These are phyloP conservation scores for Delia radicum DNA, from an alignment of 1,140 invertebrate species.

Conservation along the genomic window DNA sequence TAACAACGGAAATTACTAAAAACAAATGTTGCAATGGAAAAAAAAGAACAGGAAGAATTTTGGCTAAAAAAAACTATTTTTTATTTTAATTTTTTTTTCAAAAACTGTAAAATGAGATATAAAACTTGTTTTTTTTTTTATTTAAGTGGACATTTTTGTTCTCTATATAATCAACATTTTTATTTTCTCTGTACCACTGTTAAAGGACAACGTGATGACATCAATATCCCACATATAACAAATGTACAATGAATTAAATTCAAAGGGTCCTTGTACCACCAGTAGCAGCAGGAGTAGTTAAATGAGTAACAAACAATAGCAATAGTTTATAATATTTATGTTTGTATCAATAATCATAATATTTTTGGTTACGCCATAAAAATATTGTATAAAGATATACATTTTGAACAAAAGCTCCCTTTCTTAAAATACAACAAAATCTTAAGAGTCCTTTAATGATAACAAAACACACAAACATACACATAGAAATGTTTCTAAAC, in stretches of 20 bases:
- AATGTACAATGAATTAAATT: neutral
- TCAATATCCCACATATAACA: no score
- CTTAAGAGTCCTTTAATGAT: neutral
- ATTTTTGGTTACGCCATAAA: conserved; percentile 25
- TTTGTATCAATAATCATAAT: conserved; percentile 29
- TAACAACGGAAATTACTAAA: no score
- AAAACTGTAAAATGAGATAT: no score
- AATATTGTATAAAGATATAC: neutral
- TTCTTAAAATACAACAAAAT: neutral
- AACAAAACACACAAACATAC: neutral
- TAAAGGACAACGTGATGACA: neutral
- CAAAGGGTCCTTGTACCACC: neutral
- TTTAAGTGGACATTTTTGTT: no score
- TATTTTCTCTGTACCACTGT: neutral
- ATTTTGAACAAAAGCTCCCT: neutral
- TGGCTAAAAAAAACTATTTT: no score
- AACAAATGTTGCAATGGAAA: no score
- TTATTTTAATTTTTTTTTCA: no score
- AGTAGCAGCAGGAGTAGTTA: neutral
- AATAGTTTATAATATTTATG: conserved; percentile 27
- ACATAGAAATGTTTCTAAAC: neutral
- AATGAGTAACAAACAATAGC: neutral
- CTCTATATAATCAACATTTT: no score
- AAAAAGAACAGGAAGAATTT: no score
- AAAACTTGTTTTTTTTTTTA: no score